Evolutionary conservation across 2,888 invertebrate species (phyloP), one percentile per base, ranked within the genome.

Genomic region (Listrodromus nycthemerus): DNA sequence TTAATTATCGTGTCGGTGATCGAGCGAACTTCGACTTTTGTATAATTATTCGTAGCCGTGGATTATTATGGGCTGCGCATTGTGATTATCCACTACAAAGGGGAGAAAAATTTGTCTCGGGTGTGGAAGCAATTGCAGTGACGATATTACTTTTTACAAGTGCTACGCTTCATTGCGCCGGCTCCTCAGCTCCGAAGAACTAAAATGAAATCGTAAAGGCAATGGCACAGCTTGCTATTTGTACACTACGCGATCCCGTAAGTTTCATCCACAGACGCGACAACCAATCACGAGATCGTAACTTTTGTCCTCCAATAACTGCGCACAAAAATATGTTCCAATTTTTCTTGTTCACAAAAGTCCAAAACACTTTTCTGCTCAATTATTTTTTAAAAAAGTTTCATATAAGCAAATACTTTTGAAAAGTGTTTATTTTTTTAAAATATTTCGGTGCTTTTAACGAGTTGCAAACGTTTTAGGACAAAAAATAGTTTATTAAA

Each of bases 191-290:
- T 10, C 55, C 3, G 55, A 55, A 13, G 55, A 55, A 61, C 48
- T 63, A 74, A 74, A 63, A 74, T 74, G 74, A 74, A 74, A 74
- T 33, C 63, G 50, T 74, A 74, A 48, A 74, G 19, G 27, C 37
- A 21, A 50, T 27, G 30, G 30, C 3, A 33, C 52, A 55, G 58
- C 41, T 19, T 41, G 58, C 41, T 10, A n/a, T 27, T 63, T 55
- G 21, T 67, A 21, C 41, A 45, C 41, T 16, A 45, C 41, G 41
- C 41, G 41, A 45, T 13, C 41, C 41, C 41, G 16, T 45, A 45
- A 45, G 41, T 45, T 45, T 5, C 41, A 45, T 16, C 41, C 41
- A 45, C 41, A 4, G 41, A 3, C 16, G 16, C 16, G 3, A 45
- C 4, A 13, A 45, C 16, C 16, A 45, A 45, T 16, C 41, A 45